Conservation (phyloP, 1,140 invertebrate species). For the Centruroides vittatus region DNA sequence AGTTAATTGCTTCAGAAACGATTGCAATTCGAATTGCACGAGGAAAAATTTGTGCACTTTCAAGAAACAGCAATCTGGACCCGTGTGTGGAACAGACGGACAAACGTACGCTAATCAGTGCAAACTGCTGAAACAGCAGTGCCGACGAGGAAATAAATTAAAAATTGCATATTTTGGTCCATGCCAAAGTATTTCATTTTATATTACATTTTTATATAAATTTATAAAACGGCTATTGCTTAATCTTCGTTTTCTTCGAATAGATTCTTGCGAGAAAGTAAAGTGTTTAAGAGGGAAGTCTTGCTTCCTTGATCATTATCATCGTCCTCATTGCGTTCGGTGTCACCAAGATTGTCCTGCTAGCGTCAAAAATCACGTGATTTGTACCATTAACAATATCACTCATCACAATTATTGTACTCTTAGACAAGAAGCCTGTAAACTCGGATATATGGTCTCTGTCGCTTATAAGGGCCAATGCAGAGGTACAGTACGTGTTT, state of each 20-base stretch:
- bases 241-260: not conserved
- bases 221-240: too few species aligned
- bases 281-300: constrained; percentile 61
- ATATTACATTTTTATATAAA: too few species aligned
- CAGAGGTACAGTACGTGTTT: constrained; percentile 37
- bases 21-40: too few species aligned
- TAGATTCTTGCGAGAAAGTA: constrained; percentile 60
- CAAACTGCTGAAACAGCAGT: constrained; percentile 61
- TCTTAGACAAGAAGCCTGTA: constrained; percentile 64
- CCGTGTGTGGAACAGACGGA: constrained; percentile 79
- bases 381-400: constrained; percentile 65
- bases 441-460: constrained; percentile 59
- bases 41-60: too few species aligned
- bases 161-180: constrained; percentile 63
- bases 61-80: constrained; percentile 25
- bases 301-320: constrained; percentile 71
- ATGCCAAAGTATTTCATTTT: constrained; percentile 56
- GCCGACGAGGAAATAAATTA: constrained; percentile 53
- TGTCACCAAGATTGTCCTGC: constrained; percentile 49
- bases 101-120: constrained; percentile 69
- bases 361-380: constrained; percentile 33
- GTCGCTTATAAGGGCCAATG: constrained; percentile 75
- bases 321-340: constrained; percentile 65
- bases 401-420: constrained; percentile 78
- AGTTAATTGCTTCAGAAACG: too few species aligned